Percentiles rank a stretch among this genome's conserved stretches.
Conservation (phyloP, 2,113 vertebrate genomes). For the Megaceryle torquata region DNA sequence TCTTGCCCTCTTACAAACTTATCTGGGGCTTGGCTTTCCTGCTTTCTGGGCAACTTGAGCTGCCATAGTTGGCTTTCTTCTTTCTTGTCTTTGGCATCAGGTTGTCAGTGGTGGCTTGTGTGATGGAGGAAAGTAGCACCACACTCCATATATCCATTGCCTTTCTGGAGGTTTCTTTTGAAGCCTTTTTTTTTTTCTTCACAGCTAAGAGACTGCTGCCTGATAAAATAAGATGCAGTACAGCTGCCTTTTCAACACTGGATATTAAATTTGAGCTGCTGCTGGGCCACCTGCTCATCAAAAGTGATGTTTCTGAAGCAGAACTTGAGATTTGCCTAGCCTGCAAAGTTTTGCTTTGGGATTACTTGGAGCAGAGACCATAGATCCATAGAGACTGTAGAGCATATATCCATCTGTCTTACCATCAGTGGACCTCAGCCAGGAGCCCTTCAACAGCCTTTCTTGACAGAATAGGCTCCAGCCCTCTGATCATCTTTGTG, state of each 20-base stretch:
- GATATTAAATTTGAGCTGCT: not conserved
- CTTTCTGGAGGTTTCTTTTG: not conserved
- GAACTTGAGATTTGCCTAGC: not conserved
- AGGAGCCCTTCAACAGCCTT: not conserved
- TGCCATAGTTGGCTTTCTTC: not conserved
- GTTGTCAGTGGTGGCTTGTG: not conserved
- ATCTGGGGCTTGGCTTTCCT: not conserved
- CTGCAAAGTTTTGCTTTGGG: not conserved
- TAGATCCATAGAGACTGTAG: no score
- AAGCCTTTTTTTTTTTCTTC: no score
- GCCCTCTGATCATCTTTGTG: no score
- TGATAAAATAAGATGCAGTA: not conserved
- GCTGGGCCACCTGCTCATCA: not conserved
- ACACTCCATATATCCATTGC: not conserved
- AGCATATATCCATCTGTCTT: not conserved
- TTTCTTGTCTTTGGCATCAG: not conserved
- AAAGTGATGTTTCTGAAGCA: not conserved
- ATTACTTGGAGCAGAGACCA: not conserved
- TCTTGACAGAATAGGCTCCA: not conserved
- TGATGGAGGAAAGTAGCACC: not conserved
- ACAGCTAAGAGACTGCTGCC: no score
- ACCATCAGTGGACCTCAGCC: not conserved
- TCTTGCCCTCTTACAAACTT: not conserved
- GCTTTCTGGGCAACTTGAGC: not conserved
- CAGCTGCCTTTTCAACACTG: not conserved